Percentiles rank a stretch among this genome's conserved stretches.
Conservation (phyloP, 2,888 invertebrate species). For the Strigamia crassipes region DNA sequence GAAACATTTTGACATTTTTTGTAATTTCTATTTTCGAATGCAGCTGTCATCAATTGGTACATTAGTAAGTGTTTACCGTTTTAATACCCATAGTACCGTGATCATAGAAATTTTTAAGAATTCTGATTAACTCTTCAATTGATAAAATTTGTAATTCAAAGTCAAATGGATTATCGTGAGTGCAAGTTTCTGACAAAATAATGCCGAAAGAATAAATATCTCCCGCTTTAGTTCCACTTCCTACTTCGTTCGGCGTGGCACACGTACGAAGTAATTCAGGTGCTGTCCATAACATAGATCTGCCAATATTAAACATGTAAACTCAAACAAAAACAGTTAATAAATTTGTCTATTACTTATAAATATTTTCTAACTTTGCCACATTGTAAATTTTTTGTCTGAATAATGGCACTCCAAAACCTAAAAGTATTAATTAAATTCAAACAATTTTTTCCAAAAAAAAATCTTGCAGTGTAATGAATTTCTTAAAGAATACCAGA, state of each 20-base stretch:
- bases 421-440: not conserved
- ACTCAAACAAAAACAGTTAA: no score
- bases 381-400: not conserved
- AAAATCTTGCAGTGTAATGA: no score
- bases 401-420: not conserved
- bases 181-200: slow-evolving; percentile 27
- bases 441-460: not conserved
- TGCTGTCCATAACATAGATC: not conserved
- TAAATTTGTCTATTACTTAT: not conserved
- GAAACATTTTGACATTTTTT: no score
- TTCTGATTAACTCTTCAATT: slow-evolving; percentile 14
- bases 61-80: not conserved
- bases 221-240: not conserved
- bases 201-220: slow-evolving; percentile 40
- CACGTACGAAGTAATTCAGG: not conserved
- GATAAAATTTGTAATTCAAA: slow-evolving; percentile 20
- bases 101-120: slow-evolving; percentile 13
- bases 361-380: not conserved
- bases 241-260: not conserved
- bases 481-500: not conserved
- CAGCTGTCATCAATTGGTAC: no score
- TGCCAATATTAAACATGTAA: not conserved
- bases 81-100: slow-evolving; percentile 11
- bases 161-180: not conserved
- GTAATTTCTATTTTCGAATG: no score